Base-by-base conservation (phyloP, 2,113 vertebrate species). In the Corythoichthys intestinalis region DNA sequence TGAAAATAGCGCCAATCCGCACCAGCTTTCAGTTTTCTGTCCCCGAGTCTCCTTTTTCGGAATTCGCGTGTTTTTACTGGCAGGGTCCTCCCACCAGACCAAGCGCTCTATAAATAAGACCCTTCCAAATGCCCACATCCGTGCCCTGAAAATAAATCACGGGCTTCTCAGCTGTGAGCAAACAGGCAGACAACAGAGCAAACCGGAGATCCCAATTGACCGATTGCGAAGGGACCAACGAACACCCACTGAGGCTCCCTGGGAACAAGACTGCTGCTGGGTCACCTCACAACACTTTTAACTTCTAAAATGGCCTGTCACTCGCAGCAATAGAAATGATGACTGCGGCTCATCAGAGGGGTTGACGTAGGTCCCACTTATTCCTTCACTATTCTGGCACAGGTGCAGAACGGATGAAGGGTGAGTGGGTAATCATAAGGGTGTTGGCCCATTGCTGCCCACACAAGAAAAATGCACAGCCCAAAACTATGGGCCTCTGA, bases 71-170 rank as follows among this genome's bases (percentile, higher is more conserved):
- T 83, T 91, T 90, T 83, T 88, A 67, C 84, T 90, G 82, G 86
- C 88, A 86, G 69, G 61, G 63, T 81, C 71, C 76, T 81, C 80
- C 74, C 83, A 78, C 76, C 82, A 88, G 83, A 88, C 81, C 81
- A 80, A 58, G 54, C 69, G 17, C 74, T 71, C 87, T 91, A 90
- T 89, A 91, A 91, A 92, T 91, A 91, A 69, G 87, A 87, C 79
- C 85, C 78, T 85, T 91, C 85, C 76, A 80, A 90, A 89, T 88
- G 85, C 78, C 89, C 90, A 90, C 90, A 92, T 92, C 91, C 91
- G 88, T 77, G 72, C 78, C 85, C 86, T 85, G 58, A 88, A 89
- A 90, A 88, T 89, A 90, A 86, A 86, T 85, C 76, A 84, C 72
- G 75, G 53, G 78, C 82, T 84, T 81, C 71, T 85, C 69, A 72